phyloP scores from a whole-genome alignment of 2,797 vertebrate genomes.

The Tinamus major region DNA sequence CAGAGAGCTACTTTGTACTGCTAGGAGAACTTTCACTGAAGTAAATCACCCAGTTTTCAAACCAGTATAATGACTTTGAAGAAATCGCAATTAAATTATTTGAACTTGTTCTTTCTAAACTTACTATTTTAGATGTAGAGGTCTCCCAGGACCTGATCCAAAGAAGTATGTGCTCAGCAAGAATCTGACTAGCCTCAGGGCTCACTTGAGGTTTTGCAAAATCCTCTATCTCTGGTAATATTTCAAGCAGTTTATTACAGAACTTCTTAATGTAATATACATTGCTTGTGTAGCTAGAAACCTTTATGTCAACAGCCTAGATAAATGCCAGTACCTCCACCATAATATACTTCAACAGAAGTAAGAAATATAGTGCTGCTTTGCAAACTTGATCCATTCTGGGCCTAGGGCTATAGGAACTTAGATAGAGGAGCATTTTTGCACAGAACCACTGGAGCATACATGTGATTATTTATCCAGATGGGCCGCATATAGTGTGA shows the following conservation, averaged over 20 bases:
- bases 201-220: background rate
- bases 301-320: slow-evolving; percentile 2
- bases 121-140: background rate
- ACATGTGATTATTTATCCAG: slow-evolving; percentile 38
- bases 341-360: background rate
- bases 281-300: background rate
- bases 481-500: background rate
- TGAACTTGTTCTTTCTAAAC: background rate
- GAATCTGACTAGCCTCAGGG: background rate
- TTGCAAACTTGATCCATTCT: slow-evolving; percentile 9
- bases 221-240: slow-evolving; percentile 5
- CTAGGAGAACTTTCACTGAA: background rate
- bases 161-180: background rate
- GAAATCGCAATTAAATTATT: background rate
- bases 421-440: slow-evolving; percentile 5
- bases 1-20: background rate
- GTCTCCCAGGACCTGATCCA: background rate
- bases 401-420: background rate
- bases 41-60: background rate
- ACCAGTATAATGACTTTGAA: background rate
- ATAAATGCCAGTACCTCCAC: slow-evolving; percentile 28
- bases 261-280: background rate
- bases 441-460: slow-evolving; percentile 6
- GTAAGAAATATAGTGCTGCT: background rate
- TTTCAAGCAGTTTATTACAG: slow-evolving; percentile 29